A percentile compares a stretch with the other conserved stretches of the same genome.
Conservation (phyloP, 2,888 invertebrate species). For the Lasioglossum lativentre region DNA sequence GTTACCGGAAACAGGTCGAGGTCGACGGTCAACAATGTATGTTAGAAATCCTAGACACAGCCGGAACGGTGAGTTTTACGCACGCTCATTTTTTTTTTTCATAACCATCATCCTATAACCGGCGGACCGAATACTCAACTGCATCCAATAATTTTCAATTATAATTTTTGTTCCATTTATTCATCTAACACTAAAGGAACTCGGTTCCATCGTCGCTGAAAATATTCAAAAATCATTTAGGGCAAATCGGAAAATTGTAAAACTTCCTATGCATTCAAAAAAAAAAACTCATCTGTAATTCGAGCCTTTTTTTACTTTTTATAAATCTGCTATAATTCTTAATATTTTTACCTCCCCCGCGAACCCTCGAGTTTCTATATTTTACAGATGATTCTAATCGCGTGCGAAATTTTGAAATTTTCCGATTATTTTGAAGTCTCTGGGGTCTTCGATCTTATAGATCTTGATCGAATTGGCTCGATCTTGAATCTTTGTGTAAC, state of each 20-base stretch:
- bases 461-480: background rate
- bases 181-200: no score
- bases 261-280: background rate
- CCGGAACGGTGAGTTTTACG: constrained; percentile 93
- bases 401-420: background rate
- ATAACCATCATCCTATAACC: background rate
- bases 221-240: background rate
- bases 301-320: background rate
- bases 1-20: constrained; percentile 99
- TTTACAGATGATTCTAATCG: no score
- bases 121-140: background rate
- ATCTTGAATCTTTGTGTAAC: background rate
- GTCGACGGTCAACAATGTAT: constrained; percentile 99
- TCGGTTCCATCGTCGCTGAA: no score
- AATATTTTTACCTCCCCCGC: no score
- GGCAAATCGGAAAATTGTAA: background rate
- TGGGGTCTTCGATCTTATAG: background rate
- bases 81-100: background rate
- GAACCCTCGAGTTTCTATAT: background rate
- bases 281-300: background rate
- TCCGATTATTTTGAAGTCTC: background rate
- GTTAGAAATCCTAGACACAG: constrained; percentile 99
- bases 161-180: background rate
- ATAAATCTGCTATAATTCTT: no score
- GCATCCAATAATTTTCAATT: background rate